A percentile compares a stretch with the other conserved stretches of the same genome.
Conservation (phyloP, 2,113 vertebrate genomes). For the Chaetorhynchus papuensis region DNA sequence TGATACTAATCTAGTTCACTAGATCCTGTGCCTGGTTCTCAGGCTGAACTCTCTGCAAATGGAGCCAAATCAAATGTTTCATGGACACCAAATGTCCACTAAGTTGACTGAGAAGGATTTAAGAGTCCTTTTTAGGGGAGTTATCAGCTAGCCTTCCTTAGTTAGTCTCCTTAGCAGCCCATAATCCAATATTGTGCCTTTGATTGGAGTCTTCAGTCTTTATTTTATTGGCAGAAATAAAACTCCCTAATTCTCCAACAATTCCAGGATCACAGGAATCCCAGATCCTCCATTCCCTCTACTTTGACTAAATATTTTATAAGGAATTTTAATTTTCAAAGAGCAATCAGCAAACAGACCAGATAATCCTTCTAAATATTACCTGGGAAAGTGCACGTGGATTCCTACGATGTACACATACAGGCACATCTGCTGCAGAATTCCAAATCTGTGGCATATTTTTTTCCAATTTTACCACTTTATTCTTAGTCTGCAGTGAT, state of each 20-base stretch:
- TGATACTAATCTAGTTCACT: not conserved
- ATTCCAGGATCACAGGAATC: not conserved
- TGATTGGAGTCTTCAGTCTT: not conserved
- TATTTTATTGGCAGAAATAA: not conserved
- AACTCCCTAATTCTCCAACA: not conserved
- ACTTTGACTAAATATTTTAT: not conserved
- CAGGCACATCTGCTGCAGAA: not conserved
- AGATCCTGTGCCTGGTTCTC: not conserved
- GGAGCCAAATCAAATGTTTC: not conserved
- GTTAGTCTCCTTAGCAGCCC: not conserved
- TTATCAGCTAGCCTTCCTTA: not conserved
- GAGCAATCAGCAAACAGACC: not conserved
- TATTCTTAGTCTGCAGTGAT: not conserved
- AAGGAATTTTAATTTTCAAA: not conserved
- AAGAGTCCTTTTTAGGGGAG: not conserved
- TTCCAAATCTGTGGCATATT: not conserved
- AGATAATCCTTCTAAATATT: not conserved
- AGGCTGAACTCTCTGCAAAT: not conserved
- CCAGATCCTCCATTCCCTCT: not conserved
- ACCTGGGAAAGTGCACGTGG: not conserved
- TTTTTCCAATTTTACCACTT: not conserved
- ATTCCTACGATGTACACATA: not conserved
- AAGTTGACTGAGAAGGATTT: not conserved
- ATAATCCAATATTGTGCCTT: not conserved
- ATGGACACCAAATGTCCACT: not conserved